phyloP scores from a whole-genome alignment of 2,113 vertebrate genomes.

The Haemorhous mexicanus region DNA sequence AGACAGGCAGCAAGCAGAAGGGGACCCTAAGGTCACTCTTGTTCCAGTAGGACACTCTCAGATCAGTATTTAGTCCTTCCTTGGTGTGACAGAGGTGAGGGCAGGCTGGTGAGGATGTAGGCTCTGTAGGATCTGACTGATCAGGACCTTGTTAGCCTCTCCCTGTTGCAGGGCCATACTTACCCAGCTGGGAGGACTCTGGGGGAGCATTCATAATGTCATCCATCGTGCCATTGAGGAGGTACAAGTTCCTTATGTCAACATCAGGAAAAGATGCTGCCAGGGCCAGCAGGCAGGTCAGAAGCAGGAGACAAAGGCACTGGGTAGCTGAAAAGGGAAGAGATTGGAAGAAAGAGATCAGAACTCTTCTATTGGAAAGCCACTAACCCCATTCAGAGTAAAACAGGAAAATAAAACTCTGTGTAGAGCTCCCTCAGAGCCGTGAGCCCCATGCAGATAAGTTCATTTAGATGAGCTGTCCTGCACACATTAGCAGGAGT shows the following conservation, averaged over 20 bases:
- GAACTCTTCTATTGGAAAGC: background rate
- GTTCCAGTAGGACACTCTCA: background rate
- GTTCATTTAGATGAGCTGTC: background rate
- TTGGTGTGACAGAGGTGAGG: background rate
- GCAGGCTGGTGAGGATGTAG: background rate
- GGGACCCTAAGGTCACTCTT: background rate
- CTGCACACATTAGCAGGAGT: background rate
- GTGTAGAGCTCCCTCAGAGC: background rate
- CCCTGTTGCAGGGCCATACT: background rate
- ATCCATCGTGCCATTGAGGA: conserved; percentile 35
- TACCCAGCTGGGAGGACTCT: background rate
- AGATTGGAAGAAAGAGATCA: background rate
- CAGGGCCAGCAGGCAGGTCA: conserved; percentile 13
- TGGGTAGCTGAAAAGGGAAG: conserved; percentile 24
- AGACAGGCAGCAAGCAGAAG: background rate
- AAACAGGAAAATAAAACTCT: background rate
- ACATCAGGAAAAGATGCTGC: conserved; percentile 2
- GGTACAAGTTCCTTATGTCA: conserved; percentile 23
- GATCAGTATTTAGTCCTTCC: background rate
- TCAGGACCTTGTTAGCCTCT: background rate
- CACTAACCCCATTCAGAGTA: background rate
- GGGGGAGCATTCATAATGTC: conserved; percentile 20
- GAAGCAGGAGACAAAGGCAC: background rate
- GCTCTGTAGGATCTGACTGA: background rate
- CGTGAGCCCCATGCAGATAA: background rate